These are phyloP conservation scores for Rattus rattus DNA, from an alignment of 2,113 vertebrate genomes.

Conservation along the genomic window DNA sequence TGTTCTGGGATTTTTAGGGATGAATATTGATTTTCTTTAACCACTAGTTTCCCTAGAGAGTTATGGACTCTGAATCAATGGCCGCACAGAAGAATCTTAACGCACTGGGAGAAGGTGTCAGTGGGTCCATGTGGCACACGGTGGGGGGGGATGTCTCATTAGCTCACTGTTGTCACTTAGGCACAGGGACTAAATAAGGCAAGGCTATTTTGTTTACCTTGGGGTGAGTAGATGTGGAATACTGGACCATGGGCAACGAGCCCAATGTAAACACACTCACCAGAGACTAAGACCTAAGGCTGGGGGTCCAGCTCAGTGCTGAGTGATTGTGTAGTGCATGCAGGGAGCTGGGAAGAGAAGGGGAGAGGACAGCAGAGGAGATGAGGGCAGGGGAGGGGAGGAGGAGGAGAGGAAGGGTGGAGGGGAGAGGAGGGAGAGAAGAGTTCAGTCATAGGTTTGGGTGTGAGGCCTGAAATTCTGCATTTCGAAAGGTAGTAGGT, in stretches of 20 bases:
- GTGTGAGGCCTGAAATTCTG: not conserved
- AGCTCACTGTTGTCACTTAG: not conserved
- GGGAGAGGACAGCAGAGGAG: not conserved
- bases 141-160: not conserved
- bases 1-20: not conserved
- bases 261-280: not conserved
- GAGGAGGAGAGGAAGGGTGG: not conserved
- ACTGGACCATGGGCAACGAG: not conserved
- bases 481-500: conserved; percentile 18
- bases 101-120: not conserved
- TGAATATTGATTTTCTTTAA: conserved; percentile 43
- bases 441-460: not conserved
- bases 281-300: not conserved
- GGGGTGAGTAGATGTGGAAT: not conserved
- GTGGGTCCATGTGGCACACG: not conserved
- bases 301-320: not conserved
- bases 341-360: not conserved
- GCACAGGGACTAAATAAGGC: not conserved
- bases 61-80: not conserved
- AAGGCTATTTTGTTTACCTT: not conserved
- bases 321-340: not conserved
- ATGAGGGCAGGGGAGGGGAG: no score
- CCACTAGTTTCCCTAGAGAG: conserved; percentile 23
- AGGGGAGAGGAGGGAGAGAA: not conserved
- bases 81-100: not conserved